A percentile compares a stretch with the other conserved stretches of the same genome.
Conservation (phyloP, 1,140 invertebrate genomes). For the Himalopsyche phryganea region DNA sequence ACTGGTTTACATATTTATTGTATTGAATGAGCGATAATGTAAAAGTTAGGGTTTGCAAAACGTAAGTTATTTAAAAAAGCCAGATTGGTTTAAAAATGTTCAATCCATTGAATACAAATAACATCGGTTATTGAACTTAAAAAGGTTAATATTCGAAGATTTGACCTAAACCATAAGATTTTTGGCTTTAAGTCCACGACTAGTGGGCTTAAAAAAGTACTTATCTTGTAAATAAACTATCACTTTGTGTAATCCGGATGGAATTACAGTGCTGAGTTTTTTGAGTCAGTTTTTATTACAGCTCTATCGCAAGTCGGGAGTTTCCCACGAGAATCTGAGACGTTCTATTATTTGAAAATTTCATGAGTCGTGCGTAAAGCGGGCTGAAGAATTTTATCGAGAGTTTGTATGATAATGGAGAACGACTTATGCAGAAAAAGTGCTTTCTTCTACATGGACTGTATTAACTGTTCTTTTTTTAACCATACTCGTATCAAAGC, state of each 20-base stretch:
- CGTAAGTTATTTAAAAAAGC: no score
- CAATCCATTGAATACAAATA: no score
- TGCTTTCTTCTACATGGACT: not conserved
- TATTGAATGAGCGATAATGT: no score
- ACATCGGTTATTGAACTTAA: no score
- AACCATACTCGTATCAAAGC: not conserved
- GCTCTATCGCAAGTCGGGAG: conserved; percentile 23
- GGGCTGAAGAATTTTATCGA: conserved; percentile 12
- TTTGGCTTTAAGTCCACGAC: no score
- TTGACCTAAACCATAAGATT: no score
- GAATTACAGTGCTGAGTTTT: conserved; percentile 6
- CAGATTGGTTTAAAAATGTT: no score
- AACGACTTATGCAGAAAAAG: not conserved
- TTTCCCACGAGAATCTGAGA: conserved; percentile 30
- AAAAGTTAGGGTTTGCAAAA: no score
- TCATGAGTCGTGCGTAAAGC: conserved; percentile 23
- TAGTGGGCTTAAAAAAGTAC: no score
- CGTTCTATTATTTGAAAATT: conserved; percentile 29
- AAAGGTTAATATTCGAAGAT: no score
- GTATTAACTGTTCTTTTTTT: not conserved
- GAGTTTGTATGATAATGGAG: not conserved
- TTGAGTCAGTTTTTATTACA: conserved; percentile 22
- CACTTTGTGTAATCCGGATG: conserved; percentile 6
- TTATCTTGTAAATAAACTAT: no score
- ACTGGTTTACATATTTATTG: no score